Evolutionary conservation across 2,888 invertebrate genomes (phyloP).

Genomic region (Drosophila merina): DNA sequence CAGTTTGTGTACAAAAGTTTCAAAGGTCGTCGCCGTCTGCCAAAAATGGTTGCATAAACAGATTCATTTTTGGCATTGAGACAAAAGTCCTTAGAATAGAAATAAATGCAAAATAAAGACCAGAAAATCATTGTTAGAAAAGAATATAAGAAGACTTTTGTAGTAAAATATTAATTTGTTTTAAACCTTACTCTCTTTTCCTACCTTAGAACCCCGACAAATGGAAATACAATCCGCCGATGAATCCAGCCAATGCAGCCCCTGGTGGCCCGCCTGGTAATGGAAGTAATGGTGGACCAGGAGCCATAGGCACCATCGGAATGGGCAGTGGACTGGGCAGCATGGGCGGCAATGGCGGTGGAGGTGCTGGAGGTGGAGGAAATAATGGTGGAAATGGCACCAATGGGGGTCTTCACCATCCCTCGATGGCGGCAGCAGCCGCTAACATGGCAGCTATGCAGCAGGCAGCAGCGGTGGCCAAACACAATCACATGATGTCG

Average conservation of each 20-base stretch:
- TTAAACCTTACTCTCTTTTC: background rate
- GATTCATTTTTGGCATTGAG: too few species aligned
- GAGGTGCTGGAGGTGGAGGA: conserved; percentile 59
- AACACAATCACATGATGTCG: conserved; percentile 83
- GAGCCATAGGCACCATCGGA: conserved; percentile 83
- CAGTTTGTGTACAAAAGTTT: too few species aligned
- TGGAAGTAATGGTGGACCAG: conserved; percentile 83
- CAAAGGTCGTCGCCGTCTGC: too few species aligned
- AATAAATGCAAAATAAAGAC: too few species aligned
- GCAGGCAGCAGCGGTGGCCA: conserved; percentile 81
- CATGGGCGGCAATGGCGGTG: conserved; percentile 76
- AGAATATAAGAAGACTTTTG: too few species aligned
- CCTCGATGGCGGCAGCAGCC: conserved; percentile 79
- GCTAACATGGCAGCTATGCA: conserved; percentile 83
- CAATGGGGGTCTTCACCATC: conserved; percentile 82
- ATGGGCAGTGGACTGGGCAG: conserved; percentile 83
- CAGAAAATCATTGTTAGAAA: too few species aligned
- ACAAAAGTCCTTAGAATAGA: too few species aligned
- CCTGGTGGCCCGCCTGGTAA: conserved; percentile 84
- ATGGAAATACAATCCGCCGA: conserved; percentile 90
- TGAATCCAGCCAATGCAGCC: conserved; percentile 83
- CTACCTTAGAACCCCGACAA: conserved; percentile 89
- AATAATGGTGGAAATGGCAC: conserved; percentile 72
- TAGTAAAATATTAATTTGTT: too few species aligned
- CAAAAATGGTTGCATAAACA: too few species aligned